Evolutionary conservation across 1,140 invertebrate genomes (phyloP).

Genomic region (Proales similis): DNA sequence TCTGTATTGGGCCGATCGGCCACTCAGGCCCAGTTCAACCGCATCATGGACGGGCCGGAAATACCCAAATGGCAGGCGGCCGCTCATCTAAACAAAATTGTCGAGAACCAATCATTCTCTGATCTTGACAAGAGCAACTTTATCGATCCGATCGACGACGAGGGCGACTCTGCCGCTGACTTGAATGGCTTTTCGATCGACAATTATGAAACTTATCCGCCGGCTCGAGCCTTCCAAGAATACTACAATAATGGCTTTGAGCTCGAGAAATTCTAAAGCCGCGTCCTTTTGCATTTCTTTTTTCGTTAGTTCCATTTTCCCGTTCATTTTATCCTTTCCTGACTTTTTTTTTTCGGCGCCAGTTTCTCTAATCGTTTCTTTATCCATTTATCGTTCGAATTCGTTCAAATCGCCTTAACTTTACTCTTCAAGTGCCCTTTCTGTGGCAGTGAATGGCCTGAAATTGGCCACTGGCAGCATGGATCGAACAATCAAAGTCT

Average conservation of each 20-base stretch:
- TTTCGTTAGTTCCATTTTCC: too few relatives aligned
- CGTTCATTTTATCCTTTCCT: too few relatives aligned
- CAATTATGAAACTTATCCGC: too few relatives aligned
- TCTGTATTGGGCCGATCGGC: constrained; percentile 6
- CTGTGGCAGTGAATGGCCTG: constrained; percentile 43
- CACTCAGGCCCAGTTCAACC: constrained; percentile 19
- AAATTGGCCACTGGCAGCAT: constrained; percentile 45
- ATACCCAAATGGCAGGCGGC: constrained; percentile 17
- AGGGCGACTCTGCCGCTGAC: not conserved
- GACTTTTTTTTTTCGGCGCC: too few relatives aligned
- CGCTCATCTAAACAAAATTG: constrained; percentile 26
- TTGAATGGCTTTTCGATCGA: not conserved
- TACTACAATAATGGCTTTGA: too few relatives aligned
- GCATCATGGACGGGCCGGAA: constrained; percentile 2
- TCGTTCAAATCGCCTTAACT: not conserved
- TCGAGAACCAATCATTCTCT: constrained; percentile 24
- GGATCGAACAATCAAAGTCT: constrained; percentile 46
- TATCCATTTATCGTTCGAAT: not conserved
- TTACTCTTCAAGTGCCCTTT: constrained; percentile 43
- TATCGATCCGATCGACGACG: not conserved
- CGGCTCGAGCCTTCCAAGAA: too few relatives aligned
- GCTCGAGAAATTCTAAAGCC: too few relatives aligned
- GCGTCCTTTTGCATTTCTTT: too few relatives aligned
- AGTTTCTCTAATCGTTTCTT: too few relatives aligned
- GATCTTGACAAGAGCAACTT: not conserved